Evolutionary conservation across 1,140 invertebrate genomes (phyloP).

Genomic region (Maniola jurtina): DNA sequence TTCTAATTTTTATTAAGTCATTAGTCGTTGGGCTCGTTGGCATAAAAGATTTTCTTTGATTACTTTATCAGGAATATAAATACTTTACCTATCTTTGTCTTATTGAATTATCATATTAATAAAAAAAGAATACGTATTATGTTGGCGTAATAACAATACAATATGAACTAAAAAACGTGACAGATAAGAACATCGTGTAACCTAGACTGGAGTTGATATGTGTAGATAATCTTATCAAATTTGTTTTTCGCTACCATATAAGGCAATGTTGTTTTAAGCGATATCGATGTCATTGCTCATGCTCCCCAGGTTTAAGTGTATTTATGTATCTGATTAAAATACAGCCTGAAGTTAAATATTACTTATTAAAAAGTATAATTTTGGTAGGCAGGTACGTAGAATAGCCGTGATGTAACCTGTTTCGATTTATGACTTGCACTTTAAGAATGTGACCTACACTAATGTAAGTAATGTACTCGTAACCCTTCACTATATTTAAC

Average conservation of each 20-base stretch:
- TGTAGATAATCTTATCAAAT: conserved; percentile 39
- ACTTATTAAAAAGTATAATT: not conserved
- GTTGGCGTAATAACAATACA: not conserved
- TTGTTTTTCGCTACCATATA: conserved; percentile 48
- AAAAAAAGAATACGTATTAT: not conserved
- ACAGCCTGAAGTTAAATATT: not conserved
- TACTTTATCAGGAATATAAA: too few relatives aligned
- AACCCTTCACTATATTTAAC: too few relatives aligned
- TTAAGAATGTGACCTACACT: not conserved
- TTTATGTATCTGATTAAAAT: not conserved
- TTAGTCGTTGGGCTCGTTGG: too few relatives aligned
- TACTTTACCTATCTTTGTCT: too few relatives aligned
- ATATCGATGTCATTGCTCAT: conserved; percentile 26
- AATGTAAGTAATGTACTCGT: too few relatives aligned
- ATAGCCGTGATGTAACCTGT: not conserved
- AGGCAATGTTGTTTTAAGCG: conserved; percentile 39
- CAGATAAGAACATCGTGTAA: not conserved
- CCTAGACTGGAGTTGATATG: conserved; percentile 4
- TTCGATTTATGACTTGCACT: not conserved
- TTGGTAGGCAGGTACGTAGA: not conserved
- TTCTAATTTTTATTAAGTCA: too few relatives aligned
- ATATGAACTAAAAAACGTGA: not conserved
- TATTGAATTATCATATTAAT: not conserved
- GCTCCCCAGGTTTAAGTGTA: not conserved
- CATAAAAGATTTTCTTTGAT: too few relatives aligned